Conservation (phyloP, 2,113 vertebrate genomes). For the Xyrauchen texanus region DNA sequence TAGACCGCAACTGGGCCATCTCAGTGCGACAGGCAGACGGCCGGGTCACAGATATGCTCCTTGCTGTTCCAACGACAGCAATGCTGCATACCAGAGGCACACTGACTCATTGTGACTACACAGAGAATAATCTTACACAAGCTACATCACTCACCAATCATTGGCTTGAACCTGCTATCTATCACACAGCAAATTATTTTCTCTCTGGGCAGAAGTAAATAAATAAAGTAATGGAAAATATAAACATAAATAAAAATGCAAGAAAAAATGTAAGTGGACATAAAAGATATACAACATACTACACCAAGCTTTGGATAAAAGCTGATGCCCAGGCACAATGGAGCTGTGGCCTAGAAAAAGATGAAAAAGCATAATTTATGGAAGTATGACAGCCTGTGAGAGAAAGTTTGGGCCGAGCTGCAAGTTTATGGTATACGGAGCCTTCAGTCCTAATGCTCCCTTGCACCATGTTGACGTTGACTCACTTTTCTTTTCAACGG, state of each 20-base stretch:
- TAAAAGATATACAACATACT: not conserved
- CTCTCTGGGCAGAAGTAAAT: constrained; percentile 47
- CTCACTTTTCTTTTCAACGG: constrained; percentile 29
- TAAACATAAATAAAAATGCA: not conserved
- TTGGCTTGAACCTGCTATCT: not conserved
- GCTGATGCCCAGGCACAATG: constrained; percentile 45
- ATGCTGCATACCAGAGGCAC: constrained; percentile 38
- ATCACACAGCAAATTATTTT: not conserved
- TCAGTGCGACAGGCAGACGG: constrained; percentile 59
- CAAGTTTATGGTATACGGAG: not conserved
- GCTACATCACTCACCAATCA: constrained; percentile 15
- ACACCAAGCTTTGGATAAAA: not conserved
- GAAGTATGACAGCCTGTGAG: not conserved
- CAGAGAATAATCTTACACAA: not conserved
- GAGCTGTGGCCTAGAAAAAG: constrained; percentile 47
- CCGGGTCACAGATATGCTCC: constrained; percentile 42
- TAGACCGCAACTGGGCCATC: constrained; percentile 59
- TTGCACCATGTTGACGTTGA: constrained; percentile 43
- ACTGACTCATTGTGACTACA: constrained; percentile 41
- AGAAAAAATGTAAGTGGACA: not conserved
- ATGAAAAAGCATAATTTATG: constrained; percentile 20
- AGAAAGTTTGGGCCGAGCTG: not conserved
- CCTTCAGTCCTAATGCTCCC: not conserved
- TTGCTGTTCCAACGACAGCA: constrained; percentile 50
- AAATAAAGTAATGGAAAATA: not conserved